Percentiles rank a stretch among this genome's conserved stretches.
Conservation (phyloP, 2,888 invertebrate genomes). For the Mermis nigrescens region DNA sequence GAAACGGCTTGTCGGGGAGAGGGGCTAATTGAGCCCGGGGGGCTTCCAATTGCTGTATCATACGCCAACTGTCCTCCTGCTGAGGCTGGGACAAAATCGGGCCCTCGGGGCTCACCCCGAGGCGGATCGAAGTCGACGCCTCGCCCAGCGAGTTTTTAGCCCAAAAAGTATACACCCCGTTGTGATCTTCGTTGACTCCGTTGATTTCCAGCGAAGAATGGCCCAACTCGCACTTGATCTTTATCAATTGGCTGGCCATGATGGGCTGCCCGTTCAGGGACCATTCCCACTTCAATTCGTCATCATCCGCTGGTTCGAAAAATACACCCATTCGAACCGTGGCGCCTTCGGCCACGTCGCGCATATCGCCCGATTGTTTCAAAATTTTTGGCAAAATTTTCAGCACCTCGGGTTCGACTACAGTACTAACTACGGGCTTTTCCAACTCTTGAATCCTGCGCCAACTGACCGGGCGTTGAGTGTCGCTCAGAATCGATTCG, state of each 20-base stretch:
- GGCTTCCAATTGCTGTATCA: constrained; percentile 61
- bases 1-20: constrained; percentile 55
- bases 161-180: constrained; percentile 81
- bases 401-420: constrained; percentile 53
- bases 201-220: constrained; percentile 68
- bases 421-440: constrained; percentile 37
- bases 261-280: constrained; percentile 8
- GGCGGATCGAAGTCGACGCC: constrained; percentile 80
- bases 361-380: constrained; percentile 73
- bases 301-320: constrained; percentile 81
- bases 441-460: constrained; percentile 73
- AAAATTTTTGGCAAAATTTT: constrained; percentile 77
- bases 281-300: constrained; percentile 43
- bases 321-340: constrained; percentile 86
- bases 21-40: constrained; percentile 33
- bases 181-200: constrained; percentile 48
- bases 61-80: constrained; percentile 74
- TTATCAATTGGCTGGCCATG: constrained; percentile 26
- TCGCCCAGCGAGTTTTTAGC: constrained; percentile 78
- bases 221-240: constrained; percentile 58
- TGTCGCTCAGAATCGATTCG: constrained; percentile 41
- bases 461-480: constrained; percentile 79
- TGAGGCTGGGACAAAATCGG: constrained; percentile 55
- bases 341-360: constrained; percentile 64
- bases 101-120: constrained; percentile 48